Percentiles rank a stretch among this genome's conserved stretches.
phyloP scores from a whole-genome alignment of 2,888 invertebrate species.

The Chrysolina oricalcia region DNA sequence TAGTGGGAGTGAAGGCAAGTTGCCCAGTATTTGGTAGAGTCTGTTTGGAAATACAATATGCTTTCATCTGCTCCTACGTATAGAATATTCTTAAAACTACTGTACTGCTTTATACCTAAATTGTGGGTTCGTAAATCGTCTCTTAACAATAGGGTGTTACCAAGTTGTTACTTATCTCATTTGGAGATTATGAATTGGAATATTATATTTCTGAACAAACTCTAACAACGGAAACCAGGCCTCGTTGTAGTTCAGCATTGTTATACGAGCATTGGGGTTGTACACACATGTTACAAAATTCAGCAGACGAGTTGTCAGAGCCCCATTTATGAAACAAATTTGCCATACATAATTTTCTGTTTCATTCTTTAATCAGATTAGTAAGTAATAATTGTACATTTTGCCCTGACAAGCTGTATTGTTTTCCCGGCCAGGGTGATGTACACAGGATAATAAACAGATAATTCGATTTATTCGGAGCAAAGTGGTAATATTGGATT shows the following conservation, averaged over 20 bases:
- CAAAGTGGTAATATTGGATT: neutral
- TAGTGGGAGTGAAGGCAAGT: too few relatives aligned
- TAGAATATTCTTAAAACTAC: too few relatives aligned
- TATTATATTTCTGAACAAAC: too few relatives aligned
- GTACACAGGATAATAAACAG: neutral
- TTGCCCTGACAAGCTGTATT: neutral
- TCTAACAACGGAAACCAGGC: neutral
- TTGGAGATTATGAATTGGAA: too few relatives aligned
- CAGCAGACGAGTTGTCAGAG: neutral
- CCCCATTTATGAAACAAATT: conserved; percentile 1
- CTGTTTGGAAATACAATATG: too few relatives aligned
- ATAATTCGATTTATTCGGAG: neutral
- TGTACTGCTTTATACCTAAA: too few relatives aligned
- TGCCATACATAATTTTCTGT: neutral
- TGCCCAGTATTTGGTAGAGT: too few relatives aligned
- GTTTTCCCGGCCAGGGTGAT: neutral
- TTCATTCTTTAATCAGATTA: conserved; percentile 1
- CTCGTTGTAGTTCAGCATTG: too few relatives aligned
- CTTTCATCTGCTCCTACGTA: too few relatives aligned
- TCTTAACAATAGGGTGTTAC: too few relatives aligned
- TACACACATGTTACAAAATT: neutral
- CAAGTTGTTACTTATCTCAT: too few relatives aligned
- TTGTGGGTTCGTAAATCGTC: too few relatives aligned
- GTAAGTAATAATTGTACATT: conserved; percentile 7
- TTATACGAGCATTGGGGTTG: neutral